These are phyloP conservation scores for Acropternis orthonyx DNA, from an alignment of 2,797 vertebrate genomes.

Conservation along the genomic window DNA sequence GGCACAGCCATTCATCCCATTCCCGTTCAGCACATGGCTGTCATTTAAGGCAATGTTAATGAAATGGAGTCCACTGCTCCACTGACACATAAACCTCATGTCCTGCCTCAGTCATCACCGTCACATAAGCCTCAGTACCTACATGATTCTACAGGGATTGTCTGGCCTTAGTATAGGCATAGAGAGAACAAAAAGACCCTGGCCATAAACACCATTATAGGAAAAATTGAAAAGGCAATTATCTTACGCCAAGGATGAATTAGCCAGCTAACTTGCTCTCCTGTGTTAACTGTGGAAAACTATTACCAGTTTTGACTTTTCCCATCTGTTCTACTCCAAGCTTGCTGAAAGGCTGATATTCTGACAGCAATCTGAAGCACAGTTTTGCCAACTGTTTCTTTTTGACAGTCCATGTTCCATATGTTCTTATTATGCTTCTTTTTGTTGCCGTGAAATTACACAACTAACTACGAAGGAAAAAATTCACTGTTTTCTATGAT, in stretches of 20 bases:
- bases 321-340: slow-evolving; percentile 63
- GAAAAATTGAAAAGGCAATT: background rate
- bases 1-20: background rate
- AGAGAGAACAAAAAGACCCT: background rate
- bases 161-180: background rate
- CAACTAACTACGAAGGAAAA: background rate
- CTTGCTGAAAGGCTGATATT: slow-evolving; percentile 61
- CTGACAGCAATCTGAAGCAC: slow-evolving; percentile 52
- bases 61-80: background rate
- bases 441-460: slow-evolving; percentile 22
- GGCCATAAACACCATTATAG: background rate
- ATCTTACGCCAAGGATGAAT: background rate
- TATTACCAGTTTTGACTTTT: slow-evolving; percentile 66
- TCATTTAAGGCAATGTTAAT: background rate
- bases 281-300: slow-evolving; percentile 7
- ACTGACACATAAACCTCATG: background rate
- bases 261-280: slow-evolving; percentile 20
- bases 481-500: background rate
- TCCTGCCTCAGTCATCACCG: background rate
- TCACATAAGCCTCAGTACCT: background rate
- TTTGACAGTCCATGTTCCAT: slow-evolving; percentile 44
- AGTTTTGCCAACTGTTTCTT: slow-evolving; percentile 53
- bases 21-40: background rate
- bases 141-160: background rate
- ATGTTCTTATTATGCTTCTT: slow-evolving; percentile 55